Evolutionary conservation across 2,113 vertebrate genomes (phyloP).

Genomic region (Petroica traversi): DNA sequence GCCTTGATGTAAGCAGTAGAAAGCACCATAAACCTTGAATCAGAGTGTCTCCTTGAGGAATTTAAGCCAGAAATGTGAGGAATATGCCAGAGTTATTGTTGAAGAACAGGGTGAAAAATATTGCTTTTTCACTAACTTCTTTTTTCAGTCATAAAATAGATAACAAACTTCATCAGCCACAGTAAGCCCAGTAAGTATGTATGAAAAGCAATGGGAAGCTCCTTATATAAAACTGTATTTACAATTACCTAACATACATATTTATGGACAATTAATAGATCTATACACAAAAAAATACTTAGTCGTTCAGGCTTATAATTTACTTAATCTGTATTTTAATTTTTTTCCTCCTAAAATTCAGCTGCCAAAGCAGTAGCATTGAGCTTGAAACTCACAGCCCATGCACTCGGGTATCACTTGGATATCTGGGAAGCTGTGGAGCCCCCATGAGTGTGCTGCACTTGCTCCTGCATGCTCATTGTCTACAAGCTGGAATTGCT

Average conservation of each 20-base stretch:
- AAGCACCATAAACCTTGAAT: background rate
- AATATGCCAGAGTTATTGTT: background rate
- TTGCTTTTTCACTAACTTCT: background rate
- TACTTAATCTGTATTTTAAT: background rate
- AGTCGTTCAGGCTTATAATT: background rate
- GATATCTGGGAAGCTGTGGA: background rate
- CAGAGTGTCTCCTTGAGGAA: background rate
- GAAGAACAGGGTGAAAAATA: background rate
- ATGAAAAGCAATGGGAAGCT: background rate
- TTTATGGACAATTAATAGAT: background rate
- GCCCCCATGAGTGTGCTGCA: fast-evolving
- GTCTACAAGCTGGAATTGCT: background rate
- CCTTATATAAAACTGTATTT: background rate
- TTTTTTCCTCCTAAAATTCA: background rate
- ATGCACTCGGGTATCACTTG: background rate
- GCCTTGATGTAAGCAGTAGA: background rate
- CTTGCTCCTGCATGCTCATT: background rate
- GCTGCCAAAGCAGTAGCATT: background rate
- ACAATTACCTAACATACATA: background rate
- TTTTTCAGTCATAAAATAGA: background rate
- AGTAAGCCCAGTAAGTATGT: background rate
- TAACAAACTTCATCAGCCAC: background rate
- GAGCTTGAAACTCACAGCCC: background rate
- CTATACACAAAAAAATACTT: background rate
- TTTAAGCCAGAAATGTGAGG: background rate